Percentiles rank a stretch among this genome's conserved stretches.
These are phyloP conservation scores for Cryptophagus acutangulus DNA, from an alignment of 2,888 invertebrate species.

Conservation along the genomic window DNA sequence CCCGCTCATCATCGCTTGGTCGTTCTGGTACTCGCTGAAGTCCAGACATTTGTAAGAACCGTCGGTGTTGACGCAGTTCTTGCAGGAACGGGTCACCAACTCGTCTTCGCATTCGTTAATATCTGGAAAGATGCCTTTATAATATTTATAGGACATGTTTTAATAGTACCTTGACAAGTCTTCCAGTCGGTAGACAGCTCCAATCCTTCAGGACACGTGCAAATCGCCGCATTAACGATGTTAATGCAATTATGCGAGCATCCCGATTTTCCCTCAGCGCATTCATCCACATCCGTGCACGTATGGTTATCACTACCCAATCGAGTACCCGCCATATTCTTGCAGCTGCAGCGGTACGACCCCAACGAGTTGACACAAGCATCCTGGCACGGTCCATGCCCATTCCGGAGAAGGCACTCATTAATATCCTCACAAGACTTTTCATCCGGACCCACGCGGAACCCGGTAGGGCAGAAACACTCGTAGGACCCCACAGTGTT, in stretches of 20 bases:
- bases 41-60: conserved; percentile 56
- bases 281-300: conserved; percentile 53
- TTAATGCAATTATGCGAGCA: conserved; percentile 59
- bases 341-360: conserved; percentile 56
- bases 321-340: conserved; percentile 54
- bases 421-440: conserved; percentile 51
- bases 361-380: conserved; percentile 55
- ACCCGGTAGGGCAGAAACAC: conserved; percentile 54
- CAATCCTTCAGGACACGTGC: conserved; percentile 44
- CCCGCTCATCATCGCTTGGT: conserved; percentile 22
- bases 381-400: conserved; percentile 59
- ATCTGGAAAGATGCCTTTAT: conserved; percentile 43
- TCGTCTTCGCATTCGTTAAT: conserved; percentile 60
- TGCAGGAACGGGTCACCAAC: conserved; percentile 42
- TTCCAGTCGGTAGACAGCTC: conserved; percentile 41
- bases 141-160: not conserved
- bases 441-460: conserved; percentile 44
- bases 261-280: conserved; percentile 50
- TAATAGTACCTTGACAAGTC: conserved; percentile 38
- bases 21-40: conserved; percentile 25
- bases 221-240: conserved; percentile 46
- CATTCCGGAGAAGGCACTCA: conserved; percentile 58
- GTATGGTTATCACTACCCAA: conserved; percentile 54
- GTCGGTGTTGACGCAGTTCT: conserved; percentile 57
- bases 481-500: conserved; percentile 56